phyloP scores from a whole-genome alignment of 2,888 invertebrate species.

The Torymus texanus region DNA sequence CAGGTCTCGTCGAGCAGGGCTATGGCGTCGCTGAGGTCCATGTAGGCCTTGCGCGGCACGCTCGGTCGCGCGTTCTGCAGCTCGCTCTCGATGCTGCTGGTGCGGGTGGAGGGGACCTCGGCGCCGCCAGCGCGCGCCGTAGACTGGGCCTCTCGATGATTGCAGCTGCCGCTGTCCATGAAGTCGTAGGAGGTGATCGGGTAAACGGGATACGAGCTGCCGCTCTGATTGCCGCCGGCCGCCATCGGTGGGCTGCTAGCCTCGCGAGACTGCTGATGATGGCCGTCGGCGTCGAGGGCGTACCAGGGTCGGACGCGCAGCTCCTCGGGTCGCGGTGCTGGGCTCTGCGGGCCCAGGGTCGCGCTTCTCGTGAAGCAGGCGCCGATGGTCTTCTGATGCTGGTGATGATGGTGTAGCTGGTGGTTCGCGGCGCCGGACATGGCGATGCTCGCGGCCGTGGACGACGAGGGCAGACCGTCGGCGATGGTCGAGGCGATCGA shows the following conservation, averaged over 20 bases:
- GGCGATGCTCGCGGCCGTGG: conserved; percentile 19
- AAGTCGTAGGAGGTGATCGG: conserved; percentile 21
- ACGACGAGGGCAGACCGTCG: conserved; percentile 30
- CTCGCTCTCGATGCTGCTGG: conserved; percentile 70
- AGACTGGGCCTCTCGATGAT: background rate
- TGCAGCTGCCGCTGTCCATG: conserved; percentile 4
- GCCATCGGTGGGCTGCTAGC: background rate
- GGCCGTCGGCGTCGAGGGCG: conserved; percentile 59
- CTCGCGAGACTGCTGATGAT: conserved; percentile 24
- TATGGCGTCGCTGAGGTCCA: conserved; percentile 72
- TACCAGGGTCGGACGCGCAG: conserved; percentile 70
- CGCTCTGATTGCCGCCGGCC: conserved; percentile 24
- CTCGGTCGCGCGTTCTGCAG: conserved; percentile 24
- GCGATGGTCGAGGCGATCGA: conserved; percentile 29
- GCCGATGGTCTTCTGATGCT: conserved; percentile 43
- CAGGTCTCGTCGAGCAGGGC: conserved; percentile 73
- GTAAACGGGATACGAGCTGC: conserved; percentile 31
- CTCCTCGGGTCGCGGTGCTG: conserved; percentile 68
- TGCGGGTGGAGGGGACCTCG: conserved; percentile 58
- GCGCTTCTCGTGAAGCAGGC: conserved; percentile 54
- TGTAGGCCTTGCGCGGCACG: conserved; percentile 69
- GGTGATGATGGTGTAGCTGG: conserved; percentile 12
- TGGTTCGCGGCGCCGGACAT: background rate
- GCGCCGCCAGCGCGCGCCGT: background rate
- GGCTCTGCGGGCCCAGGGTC: conserved; percentile 60